phyloP scores from a whole-genome alignment of 2,113 vertebrate genomes.

The Craseonycteris thonglongyai region DNA sequence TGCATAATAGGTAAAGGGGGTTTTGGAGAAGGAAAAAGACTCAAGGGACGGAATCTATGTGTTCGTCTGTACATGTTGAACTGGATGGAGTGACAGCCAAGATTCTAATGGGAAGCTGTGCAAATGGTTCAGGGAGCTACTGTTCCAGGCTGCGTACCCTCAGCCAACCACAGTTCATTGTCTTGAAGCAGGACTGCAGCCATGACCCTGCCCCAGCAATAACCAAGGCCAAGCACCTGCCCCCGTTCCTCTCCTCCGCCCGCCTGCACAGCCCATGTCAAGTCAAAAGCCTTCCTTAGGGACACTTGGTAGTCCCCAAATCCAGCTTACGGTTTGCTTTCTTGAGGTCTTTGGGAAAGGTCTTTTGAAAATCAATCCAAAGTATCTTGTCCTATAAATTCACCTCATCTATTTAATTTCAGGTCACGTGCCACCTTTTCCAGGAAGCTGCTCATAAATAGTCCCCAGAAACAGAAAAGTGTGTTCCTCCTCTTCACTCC shows the following conservation, averaged over 20 bases:
- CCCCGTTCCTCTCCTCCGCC: background rate
- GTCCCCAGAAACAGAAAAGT: background rate
- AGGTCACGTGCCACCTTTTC: background rate
- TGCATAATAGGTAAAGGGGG: background rate
- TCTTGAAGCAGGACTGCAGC: background rate
- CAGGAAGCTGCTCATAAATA: background rate
- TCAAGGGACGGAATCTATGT: background rate
- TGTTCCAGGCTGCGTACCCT: background rate
- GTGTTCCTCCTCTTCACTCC: fast-evolving
- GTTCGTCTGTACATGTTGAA: background rate
- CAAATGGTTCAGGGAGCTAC: background rate
- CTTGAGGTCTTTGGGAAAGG: background rate
- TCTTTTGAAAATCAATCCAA: background rate
- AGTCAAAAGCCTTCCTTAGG: background rate
- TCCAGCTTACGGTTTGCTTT: background rate
- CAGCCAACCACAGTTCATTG: background rate
- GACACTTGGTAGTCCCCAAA: background rate
- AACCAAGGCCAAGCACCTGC: background rate
- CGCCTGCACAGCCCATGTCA: background rate
- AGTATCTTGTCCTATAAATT: background rate
- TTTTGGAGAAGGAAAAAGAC: background rate
- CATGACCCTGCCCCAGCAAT: background rate
- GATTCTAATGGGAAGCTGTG: background rate
- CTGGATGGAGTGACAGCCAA: background rate
- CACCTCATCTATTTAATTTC: background rate